Base-by-base conservation (phyloP, 2,113 vertebrate genomes). In the Anguilla rostrata region DNA sequence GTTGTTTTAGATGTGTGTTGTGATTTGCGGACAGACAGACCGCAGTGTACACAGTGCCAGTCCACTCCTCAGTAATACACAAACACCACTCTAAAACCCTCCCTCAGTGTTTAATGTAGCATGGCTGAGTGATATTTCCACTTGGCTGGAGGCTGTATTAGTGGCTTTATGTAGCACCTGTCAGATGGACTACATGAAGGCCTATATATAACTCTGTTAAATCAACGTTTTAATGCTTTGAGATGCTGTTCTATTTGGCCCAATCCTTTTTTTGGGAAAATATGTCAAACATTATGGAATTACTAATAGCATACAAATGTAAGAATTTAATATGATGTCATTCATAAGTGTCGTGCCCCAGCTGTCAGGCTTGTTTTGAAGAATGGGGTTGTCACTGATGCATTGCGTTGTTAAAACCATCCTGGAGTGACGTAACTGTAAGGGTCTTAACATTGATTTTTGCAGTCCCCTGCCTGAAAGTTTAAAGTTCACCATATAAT, bases 111-210 rank as follows among this genome's bases (percentile, higher is more conserved):
- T 80, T 80, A 41, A 80, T 82, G 81, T 53, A 29, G 79, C 79
- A 81, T 81, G 79, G 39, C 79, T 81, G 46, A 82, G 81, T 46
- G 46, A 29, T 53, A 53, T 81, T 81, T 82, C 81, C 81, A 82
- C 46, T 49, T 82, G 81, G 43, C 81, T 29, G 43, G 53, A 82
- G 41, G 15, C 34, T 80, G 78, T 80, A 80, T 80, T 80, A 80
- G 78, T 41, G 78, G 39, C 41, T 80, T 80, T 39, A 39, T 80
- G 40, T 41, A 80, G 78, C 40, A 80, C 78, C 71, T 75, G 71
- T 75, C 71, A 29, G 71, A 75, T 75, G n/a, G 71, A 29, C 71
- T 75, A 26, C 71, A 34, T 34, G 9, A 8, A 34, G 71, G 26
- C 71, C 71, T 75, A 75, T 75, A 75, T 75, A 75, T 75, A 75